Evolutionary conservation across 2,888 invertebrate species (phyloP).

Genomic region (Strigamia crassipes): DNA sequence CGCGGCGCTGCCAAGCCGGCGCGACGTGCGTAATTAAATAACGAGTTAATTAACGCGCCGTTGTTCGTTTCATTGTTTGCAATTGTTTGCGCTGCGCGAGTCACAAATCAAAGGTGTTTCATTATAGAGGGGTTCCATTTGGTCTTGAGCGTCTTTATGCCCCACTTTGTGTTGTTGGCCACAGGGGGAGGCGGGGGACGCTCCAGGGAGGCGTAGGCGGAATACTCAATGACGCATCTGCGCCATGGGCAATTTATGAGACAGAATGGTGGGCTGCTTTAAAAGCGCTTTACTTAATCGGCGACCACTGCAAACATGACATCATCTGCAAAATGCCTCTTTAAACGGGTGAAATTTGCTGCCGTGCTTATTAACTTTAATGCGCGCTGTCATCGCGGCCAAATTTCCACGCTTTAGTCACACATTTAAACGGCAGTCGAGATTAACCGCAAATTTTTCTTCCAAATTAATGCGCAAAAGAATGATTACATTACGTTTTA

Average conservation of each 20-base stretch:
- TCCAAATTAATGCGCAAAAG: too few relatives aligned
- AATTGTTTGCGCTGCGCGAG: background rate
- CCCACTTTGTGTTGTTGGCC: conserved; percentile 37
- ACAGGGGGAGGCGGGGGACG: conserved; percentile 34
- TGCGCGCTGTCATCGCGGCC: conserved; percentile 8
- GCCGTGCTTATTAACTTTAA: background rate
- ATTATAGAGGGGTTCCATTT: conserved; percentile 8
- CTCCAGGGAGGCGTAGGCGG: conserved; percentile 34
- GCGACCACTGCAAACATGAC: conserved; percentile 34
- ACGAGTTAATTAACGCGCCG: background rate
- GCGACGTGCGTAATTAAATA: background rate
- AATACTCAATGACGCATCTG: conserved; percentile 37
- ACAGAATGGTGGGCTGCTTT: conserved; percentile 25
- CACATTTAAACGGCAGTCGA: background rate
- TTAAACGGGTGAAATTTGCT: conserved; percentile 22
- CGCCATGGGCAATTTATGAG: conserved; percentile 34
- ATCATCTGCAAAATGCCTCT: conserved; percentile 25
- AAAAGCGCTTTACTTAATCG: conserved; percentile 34
- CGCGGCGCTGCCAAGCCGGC: background rate
- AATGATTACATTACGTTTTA: too few relatives aligned
- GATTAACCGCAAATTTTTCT: background rate
- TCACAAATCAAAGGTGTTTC: conserved; percentile 26
- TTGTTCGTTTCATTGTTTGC: background rate
- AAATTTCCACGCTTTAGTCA: background rate
- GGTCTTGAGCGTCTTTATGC: conserved; percentile 37